Percentiles rank a stretch among this genome's conserved stretches.
These are phyloP conservation scores for Prorops nasuta DNA, from an alignment of 1,140 invertebrate genomes.

Conservation along the genomic window DNA sequence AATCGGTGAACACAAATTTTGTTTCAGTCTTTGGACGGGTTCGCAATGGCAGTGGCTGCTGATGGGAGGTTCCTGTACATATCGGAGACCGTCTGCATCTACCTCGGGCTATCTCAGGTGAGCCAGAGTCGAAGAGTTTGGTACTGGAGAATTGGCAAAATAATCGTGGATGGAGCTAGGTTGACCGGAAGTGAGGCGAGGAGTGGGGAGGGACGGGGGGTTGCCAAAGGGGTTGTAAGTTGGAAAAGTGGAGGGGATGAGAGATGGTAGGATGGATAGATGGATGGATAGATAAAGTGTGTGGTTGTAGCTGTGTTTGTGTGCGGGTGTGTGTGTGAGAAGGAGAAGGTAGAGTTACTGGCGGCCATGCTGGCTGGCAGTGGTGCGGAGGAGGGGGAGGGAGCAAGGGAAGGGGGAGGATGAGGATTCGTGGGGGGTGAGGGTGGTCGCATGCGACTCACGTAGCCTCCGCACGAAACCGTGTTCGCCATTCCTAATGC, in stretches of 20 bases:
- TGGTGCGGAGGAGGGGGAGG: constrained; percentile 37
- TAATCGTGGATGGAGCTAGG: no score
- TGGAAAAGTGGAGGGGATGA: constrained; percentile 8
- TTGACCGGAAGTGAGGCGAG: no score
- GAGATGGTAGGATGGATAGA: not conserved
- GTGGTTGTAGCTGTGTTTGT: not conserved
- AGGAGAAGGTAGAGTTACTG: constrained; percentile 44
- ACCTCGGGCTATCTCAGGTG: constrained; percentile 97
- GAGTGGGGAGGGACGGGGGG: not conserved
- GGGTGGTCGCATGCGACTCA: constrained; percentile 61
- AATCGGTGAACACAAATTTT: not conserved
- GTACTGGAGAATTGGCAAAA: no score
- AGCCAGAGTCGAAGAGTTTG: constrained; percentile 40
- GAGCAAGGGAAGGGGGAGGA: constrained; percentile 15
- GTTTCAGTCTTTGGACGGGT: constrained; percentile 91
- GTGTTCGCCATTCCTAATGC: constrained; percentile 66
- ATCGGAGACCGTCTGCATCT: constrained; percentile 98
- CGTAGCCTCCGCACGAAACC: constrained; percentile 63
- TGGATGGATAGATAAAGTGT: constrained; percentile 12
- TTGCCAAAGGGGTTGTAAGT: not conserved
- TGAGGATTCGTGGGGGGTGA: constrained; percentile 39
- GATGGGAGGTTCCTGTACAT: constrained; percentile 98
- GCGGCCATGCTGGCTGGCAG: constrained; percentile 51
- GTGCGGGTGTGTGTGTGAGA: constrained; percentile 25
- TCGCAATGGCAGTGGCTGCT: constrained; percentile 89